phyloP scores from a whole-genome alignment of 2,797 vertebrate genomes.

The Pseudomugil tenellus region DNA sequence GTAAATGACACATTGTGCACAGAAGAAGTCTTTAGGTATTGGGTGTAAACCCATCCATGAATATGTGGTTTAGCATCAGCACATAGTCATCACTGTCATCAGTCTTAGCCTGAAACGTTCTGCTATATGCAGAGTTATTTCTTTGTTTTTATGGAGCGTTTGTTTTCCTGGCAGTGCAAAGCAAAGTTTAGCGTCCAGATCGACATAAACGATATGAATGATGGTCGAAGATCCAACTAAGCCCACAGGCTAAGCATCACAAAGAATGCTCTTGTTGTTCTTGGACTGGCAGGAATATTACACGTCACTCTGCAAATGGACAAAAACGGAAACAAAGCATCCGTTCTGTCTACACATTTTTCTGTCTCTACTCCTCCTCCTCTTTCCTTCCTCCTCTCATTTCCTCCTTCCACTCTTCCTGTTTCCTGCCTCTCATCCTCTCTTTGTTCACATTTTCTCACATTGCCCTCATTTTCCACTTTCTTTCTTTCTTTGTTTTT shows the following conservation, averaged over 20 bases:
- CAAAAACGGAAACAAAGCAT: slow-evolving; percentile 59
- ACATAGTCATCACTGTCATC: slow-evolving; percentile 20
- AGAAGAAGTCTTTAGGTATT: slow-evolving; percentile 6
- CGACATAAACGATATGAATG: not conserved
- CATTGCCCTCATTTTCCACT: slow-evolving; percentile 21
- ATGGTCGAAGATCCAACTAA: slow-evolving; percentile 3
- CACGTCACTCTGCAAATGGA: slow-evolving; percentile 46
- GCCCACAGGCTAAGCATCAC: slow-evolving; percentile 16
- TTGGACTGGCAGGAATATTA: slow-evolving; percentile 35
- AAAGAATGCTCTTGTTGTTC: slow-evolving; percentile 45
- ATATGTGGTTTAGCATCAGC: slow-evolving; percentile 41
- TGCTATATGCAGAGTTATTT: slow-evolving; percentile 21
- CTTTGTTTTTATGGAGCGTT: not conserved
- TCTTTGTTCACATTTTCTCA: slow-evolving; percentile 62
- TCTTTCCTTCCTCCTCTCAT: slow-evolving; percentile 68
- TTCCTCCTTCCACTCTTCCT: slow-evolving; percentile 74
- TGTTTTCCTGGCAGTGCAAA: not conserved
- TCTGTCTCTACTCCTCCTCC: slow-evolving; percentile 41
- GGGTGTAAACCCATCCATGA: slow-evolving; percentile 10
- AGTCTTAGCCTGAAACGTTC: slow-evolving; percentile 35
- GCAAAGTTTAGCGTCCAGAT: not conserved
- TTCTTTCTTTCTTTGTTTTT: slow-evolving; percentile 32
- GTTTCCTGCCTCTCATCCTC: slow-evolving; percentile 75
- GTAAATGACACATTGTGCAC: slow-evolving; percentile 10
- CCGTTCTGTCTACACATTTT: slow-evolving; percentile 53